phyloP scores from a whole-genome alignment of 2,888 invertebrate species.

The Anagyrus pseudococci region DNA sequence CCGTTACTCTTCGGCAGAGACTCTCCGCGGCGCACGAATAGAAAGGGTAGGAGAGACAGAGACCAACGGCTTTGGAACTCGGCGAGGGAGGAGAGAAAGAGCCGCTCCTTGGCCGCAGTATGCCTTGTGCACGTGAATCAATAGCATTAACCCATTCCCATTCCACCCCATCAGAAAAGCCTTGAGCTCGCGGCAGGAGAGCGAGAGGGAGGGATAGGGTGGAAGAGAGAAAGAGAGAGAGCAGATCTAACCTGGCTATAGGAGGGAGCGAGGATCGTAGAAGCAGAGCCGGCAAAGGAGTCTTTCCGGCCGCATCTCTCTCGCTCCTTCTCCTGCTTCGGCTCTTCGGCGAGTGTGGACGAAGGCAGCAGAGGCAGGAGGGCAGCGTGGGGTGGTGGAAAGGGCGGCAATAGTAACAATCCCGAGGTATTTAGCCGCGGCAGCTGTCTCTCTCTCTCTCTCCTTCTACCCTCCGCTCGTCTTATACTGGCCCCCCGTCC shows the following conservation, averaged over 20 bases:
- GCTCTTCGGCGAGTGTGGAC: slow-evolving; percentile 41
- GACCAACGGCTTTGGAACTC: slow-evolving; percentile 10
- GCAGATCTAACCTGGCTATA: no score
- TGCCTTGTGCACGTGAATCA: slow-evolving; percentile 59
- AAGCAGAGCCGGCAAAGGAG: slow-evolving; percentile 42
- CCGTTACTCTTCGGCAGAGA: no score
- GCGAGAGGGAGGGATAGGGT: slow-evolving; percentile 41
- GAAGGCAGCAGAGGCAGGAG: slow-evolving; percentile 35
- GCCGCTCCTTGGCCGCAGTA: slow-evolving; percentile 22
- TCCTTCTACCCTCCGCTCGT: no score
- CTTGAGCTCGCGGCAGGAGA: slow-evolving; percentile 43
- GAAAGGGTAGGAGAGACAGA: no score
- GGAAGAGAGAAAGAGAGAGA: no score
- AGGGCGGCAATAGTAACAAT: slow-evolving; percentile 61
- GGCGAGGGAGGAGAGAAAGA: slow-evolving; percentile 19
- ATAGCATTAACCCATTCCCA: slow-evolving; percentile 63
- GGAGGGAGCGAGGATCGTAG: background rate
- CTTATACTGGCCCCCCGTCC: no score
- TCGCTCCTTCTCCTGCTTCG: slow-evolving; percentile 4
- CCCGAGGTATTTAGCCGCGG: slow-evolving; percentile 61
- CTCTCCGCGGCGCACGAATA: no score
- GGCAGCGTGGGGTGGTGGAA: background rate
- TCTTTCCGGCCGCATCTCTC: background rate
- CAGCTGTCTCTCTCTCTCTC: slow-evolving; percentile 41
- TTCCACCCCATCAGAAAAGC: slow-evolving; percentile 58